A percentile compares a stretch with the other conserved stretches of the same genome.
Evolutionary conservation across 2,888 invertebrate genomes (phyloP).

Genomic region (Tachina fera): DNA sequence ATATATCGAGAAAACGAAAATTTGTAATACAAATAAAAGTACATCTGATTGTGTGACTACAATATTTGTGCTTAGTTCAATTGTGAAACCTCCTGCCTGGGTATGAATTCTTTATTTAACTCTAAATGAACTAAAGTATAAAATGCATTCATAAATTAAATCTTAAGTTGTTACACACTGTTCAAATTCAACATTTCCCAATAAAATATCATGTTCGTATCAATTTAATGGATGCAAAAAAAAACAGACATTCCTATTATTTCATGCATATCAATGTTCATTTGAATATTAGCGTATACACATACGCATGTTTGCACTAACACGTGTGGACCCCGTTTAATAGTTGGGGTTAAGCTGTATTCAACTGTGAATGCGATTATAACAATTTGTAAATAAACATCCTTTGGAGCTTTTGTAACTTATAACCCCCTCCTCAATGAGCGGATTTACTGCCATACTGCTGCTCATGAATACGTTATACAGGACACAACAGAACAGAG

Average conservation of each 20-base stretch:
- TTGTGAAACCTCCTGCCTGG: too few species aligned
- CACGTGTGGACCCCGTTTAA: background rate
- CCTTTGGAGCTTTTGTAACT: constrained; percentile 68
- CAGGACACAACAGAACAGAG: constrained; percentile 31
- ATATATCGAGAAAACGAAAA: too few species aligned
- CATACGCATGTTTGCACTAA: background rate
- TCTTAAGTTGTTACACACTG: background rate
- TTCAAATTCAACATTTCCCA: background rate
- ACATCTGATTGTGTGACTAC: too few species aligned
- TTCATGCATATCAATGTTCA: constrained; percentile 7
- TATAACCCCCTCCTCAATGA: constrained; percentile 63
- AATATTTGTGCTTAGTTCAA: too few species aligned
- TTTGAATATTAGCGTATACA: constrained; percentile 15
- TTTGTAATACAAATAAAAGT: too few species aligned
- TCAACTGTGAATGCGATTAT: constrained; percentile 72
- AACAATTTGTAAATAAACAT: constrained; percentile 73
- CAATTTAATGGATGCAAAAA: background rate
- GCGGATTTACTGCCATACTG: constrained; percentile 63
- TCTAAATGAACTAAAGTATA: too few species aligned
- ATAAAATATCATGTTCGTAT: background rate
- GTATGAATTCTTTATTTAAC: too few species aligned
- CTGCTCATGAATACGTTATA: constrained; percentile 70
- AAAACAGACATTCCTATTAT: constrained; percentile 10
- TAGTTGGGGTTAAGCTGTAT: constrained; percentile 55
- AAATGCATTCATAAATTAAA: background rate